Evolutionary conservation across 2,113 vertebrate species (phyloP).

Genomic region (Tyto alba): DNA sequence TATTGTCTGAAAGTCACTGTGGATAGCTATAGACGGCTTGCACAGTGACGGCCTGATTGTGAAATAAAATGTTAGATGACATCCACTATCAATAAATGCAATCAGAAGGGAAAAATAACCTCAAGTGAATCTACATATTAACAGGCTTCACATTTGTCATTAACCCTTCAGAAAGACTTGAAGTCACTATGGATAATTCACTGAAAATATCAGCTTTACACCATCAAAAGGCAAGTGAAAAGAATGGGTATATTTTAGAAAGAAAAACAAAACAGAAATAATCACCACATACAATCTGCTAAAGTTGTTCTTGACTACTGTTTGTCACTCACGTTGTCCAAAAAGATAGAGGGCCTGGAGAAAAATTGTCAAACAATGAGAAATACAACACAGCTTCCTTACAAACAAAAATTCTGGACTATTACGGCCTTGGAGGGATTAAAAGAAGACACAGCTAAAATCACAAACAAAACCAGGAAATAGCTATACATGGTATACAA

Average conservation of each 20-base stretch:
- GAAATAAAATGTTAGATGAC: background rate
- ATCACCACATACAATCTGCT: background rate
- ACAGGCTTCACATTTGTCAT: background rate
- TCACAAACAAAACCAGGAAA: background rate
- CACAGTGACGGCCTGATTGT: background rate
- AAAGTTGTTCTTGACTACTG: rapidly evolving
- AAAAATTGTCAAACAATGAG: background rate
- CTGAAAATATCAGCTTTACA: background rate
- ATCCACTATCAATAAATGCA: background rate
- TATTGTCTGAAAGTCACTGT: background rate
- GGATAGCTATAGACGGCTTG: background rate
- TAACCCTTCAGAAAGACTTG: background rate
- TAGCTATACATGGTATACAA: background rate
- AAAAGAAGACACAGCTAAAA: background rate
- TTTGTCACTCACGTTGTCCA: background rate
- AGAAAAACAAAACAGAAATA: background rate
- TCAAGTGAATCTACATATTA: background rate
- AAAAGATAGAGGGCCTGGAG: background rate
- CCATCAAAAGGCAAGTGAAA: background rate
- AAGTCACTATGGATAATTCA: background rate
- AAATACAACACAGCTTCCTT: background rate
- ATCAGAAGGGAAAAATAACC: background rate
- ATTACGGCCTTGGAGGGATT: background rate
- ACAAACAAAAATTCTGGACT: background rate
- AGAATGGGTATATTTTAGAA: background rate